Base-by-base conservation (phyloP, 2,797 vertebrate genomes). In the Poecilia velifera region DNA sequence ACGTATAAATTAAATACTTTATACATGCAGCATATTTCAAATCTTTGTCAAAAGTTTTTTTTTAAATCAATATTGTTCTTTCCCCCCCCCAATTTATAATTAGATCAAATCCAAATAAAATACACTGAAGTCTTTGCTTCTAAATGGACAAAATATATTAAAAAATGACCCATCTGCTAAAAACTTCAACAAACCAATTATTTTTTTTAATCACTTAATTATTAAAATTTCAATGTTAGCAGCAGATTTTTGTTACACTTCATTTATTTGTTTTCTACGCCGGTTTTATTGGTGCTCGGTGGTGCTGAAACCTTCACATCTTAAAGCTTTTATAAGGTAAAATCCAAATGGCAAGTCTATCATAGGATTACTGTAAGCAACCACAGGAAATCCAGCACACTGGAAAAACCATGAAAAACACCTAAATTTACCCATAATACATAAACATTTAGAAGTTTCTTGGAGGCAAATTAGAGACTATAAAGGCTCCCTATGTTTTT, bases 321-420 rank as follows among this genome's bases (percentile, higher is more conserved):
- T 16, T 31, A 62, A 31, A 62, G 28, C 14, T 16, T 34, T 62
- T 31, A 34, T 18, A 62, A 31, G 14, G 57, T 34, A 62, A 62
- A 31, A 34, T 16, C 28, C 31, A 62, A 62, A 31, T 62, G 28
- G 14, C 31, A n/a, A 28, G 57, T 62, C 31, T 20, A 64, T 64
- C 59, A 20, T 34, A 18, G 31, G 59, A 31, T 34, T 31, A 62
- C 34, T 8, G 8, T 25, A 53, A 53, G 31, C 14, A 64, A 20
- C 31, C 16, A 64, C 31, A 64, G 31, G 31, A 64, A 64, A 64
- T 3, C 31, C 28, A 64, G 16, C 59, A 36, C 16, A 64, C 59
- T 64, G 59, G 59, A 64, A 36, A 64, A 64, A 64, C 59, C 59
- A 14, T 34, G 16, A 34, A 64, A 64, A 64, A 64, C 31, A 64